Evolutionary conservation across 2,888 invertebrate genomes (phyloP), one percentile per base, ranked within the genome.

Genomic region (Nephrotoma appendiculata): DNA sequence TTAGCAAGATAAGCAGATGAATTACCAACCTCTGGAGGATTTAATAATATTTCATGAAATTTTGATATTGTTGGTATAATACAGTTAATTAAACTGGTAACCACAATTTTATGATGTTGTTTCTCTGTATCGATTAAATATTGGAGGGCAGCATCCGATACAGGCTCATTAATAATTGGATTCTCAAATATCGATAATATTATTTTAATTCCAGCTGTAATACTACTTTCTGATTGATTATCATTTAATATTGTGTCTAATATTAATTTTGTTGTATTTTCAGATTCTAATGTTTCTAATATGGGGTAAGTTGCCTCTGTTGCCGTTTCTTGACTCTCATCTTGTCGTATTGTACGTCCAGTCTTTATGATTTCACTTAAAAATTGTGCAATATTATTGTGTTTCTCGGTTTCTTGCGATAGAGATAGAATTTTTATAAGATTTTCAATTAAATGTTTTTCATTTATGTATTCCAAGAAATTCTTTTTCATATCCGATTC

Each of bases 371-470:
- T 95, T 93, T 98, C 97, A 92, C 96, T 96, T 89, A 98, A 94
- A 91, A 98, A 94, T 92, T 97, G 96, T 89, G 97, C 95, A 89
- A 96, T 96, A 93, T 98, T 98, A 90, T 94, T 94, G 90, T 98
- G 96, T 89, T 96, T 95, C 89, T 96, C 96, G 89, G 94, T 93
- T 89, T 95, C 95, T 89, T 94, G 92, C 88, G 94, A 93, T 88
- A 94, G 93, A 89, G 95, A 90, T 89, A 94, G 92, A 89, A 94
- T 93, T 89, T 92, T 92, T 89, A 94, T 93, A 90, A 98, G 93
- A 91, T 95, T 95, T 92, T 97, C 96, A 88, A 98, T 95, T 90
- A 98, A 94, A 91, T 95, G 94, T 92, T 98, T 95, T 91, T 96
- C 96, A 91, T 96, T 96, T 90, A 98, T 93, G 98, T 98, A 98